Percentiles rank a stretch among this genome's conserved stretches.
Evolutionary conservation across 2,113 vertebrate species (phyloP).

Genomic region (Anguilla japonica): DNA sequence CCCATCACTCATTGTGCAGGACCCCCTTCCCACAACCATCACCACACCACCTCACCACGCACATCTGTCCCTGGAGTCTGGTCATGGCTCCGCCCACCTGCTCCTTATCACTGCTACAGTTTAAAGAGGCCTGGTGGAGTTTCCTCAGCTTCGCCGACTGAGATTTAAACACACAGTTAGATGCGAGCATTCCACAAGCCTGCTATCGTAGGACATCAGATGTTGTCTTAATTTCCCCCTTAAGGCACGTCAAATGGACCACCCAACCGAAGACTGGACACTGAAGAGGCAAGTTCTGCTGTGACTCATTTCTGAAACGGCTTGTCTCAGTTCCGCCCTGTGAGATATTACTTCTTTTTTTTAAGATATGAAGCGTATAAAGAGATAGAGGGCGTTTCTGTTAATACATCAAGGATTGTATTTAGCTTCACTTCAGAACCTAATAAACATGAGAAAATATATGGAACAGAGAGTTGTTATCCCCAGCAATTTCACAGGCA

Average conservation of each 20-base stretch:
- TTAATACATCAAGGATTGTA: neutral
- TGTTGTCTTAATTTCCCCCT: conserved; percentile 15
- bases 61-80: neutral
- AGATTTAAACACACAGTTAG: conserved; percentile 21
- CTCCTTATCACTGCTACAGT: neutral
- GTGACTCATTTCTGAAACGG: neutral
- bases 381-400: neutral
- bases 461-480: too few species aligned
- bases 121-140: neutral
- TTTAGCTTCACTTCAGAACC: neutral
- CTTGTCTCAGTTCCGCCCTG: neutral
- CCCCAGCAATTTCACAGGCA: too few species aligned
- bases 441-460: too few species aligned
- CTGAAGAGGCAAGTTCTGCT: neutral
- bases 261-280: neutral
- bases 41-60: too few species aligned
- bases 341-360: neutral
- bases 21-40: neutral
- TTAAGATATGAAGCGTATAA: neutral
- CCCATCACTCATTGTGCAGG: neutral
- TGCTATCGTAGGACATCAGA: conserved; percentile 23
- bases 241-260: neutral
- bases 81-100: neutral
- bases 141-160: conserved; percentile 28
- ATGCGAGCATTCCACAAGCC: neutral